Conservation (phyloP, 1,140 invertebrate species). For the Lasioglossum albipes region DNA sequence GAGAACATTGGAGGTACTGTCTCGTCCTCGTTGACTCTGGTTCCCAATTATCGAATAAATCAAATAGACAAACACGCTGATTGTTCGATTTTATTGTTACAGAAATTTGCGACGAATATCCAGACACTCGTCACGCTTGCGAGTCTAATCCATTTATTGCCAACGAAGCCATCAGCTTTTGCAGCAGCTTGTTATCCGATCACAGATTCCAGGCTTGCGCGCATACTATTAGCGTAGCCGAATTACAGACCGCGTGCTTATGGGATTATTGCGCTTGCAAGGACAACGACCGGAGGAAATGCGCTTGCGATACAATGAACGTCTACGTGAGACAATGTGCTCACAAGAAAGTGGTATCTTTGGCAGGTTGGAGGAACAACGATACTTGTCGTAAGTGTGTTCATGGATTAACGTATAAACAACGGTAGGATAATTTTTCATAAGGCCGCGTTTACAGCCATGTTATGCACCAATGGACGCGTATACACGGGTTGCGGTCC, state of each 20-base stretch:
- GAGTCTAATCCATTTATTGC: constrained; percentile 65
- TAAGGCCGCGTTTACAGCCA: constrained; percentile 80
- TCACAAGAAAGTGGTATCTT: constrained; percentile 82
- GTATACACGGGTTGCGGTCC: constrained; percentile 87
- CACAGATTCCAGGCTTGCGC: constrained; percentile 84
- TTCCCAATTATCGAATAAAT: neutral
- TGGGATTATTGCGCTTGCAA: constrained; percentile 89
- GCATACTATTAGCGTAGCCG: constrained; percentile 81
- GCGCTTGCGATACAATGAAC: constrained; percentile 88
- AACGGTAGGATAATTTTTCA: neutral
- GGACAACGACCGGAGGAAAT: constrained; percentile 81
- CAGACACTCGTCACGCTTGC: constrained; percentile 81
- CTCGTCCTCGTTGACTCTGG: neutral
- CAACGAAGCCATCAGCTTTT: constrained; percentile 83
- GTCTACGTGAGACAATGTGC: constrained; percentile 89
- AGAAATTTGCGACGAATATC: constrained; percentile 83
- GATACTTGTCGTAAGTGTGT: constrained; percentile 87
- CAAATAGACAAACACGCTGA: neutral
- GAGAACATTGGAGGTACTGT: constrained; percentile 83
- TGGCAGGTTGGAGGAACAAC: constrained; percentile 86
- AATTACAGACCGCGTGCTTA: constrained; percentile 84
- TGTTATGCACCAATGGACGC: constrained; percentile 85
- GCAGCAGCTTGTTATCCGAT: constrained; percentile 83
- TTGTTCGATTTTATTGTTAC: constrained; percentile 66
- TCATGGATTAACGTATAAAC: neutral